A percentile compares a stretch with the other conserved stretches of the same genome.
These are phyloP conservation scores for Neotoxoptera formosana DNA, from an alignment of 1,140 invertebrate species.

Conservation along the genomic window DNA sequence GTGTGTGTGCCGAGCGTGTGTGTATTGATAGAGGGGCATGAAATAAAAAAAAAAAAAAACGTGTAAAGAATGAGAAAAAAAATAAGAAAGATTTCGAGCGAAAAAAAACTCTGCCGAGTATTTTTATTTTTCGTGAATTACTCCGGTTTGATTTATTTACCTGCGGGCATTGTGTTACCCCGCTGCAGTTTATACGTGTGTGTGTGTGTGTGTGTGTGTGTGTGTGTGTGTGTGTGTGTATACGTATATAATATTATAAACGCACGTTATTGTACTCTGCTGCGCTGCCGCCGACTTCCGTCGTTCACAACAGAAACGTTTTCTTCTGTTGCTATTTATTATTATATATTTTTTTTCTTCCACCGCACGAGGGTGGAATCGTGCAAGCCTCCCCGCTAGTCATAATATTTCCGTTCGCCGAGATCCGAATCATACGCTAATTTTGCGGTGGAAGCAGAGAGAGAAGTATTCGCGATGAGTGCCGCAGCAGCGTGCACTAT, in stretches of 20 bases:
- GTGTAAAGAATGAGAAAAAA: constrained; percentile 30
- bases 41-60: constrained; percentile 34
- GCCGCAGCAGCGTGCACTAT: too few species aligned
- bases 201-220: background rate
- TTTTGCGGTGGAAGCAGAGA: constrained; percentile 17
- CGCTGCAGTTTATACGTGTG: background rate
- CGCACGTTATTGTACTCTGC: background rate
- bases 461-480: background rate
- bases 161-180: constrained; percentile 12
- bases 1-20: background rate
- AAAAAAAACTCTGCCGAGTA: background rate
- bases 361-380: background rate
- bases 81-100: constrained; percentile 20
- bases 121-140: constrained; percentile 35
- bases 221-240: background rate
- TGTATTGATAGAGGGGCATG: constrained; percentile 12
- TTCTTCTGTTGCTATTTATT: background rate
- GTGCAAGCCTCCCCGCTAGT: background rate
- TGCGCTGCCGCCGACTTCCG: constrained; percentile 43
- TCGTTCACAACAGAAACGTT: constrained; percentile 48
- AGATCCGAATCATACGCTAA: constrained; percentile 52
- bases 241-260: background rate
- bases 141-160: constrained; percentile 54
- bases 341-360: constrained; percentile 16
- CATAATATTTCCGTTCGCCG: constrained; percentile 52